A percentile compares a stretch with the other conserved stretches of the same genome.
phyloP scores from a whole-genome alignment of 2,797 vertebrate species.

The Onychomys leucogaster region DNA sequence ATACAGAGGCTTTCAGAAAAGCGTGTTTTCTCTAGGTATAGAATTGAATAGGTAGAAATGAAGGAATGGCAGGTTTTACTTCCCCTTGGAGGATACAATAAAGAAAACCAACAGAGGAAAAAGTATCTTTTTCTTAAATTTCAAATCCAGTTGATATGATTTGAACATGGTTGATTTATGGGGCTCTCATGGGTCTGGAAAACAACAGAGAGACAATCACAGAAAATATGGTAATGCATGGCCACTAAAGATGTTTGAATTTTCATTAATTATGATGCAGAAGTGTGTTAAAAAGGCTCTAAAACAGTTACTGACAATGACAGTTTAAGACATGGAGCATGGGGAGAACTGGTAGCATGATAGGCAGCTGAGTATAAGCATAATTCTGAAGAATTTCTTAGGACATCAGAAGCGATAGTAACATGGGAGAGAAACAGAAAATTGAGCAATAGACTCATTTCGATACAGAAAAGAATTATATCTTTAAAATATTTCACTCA shows the following conservation, averaged over 20 bases:
- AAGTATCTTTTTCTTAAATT: background rate
- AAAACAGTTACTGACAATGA: background rate
- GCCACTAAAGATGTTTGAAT: background rate
- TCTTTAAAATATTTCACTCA: background rate
- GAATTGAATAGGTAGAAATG: background rate
- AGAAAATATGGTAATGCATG: background rate
- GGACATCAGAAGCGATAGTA: background rate
- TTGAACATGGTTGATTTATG: background rate
- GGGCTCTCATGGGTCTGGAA: background rate
- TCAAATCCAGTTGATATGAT: background rate
- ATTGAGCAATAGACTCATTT: background rate
- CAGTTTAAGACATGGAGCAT: background rate
- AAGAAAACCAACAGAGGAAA: background rate
- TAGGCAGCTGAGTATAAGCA: background rate
- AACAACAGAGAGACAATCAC: background rate
- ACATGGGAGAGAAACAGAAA: background rate
- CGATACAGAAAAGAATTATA: background rate
- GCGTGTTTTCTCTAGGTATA: background rate
- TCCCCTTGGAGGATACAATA: background rate
- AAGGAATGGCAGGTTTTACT: background rate
- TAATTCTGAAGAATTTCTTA: background rate
- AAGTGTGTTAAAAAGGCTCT: background rate
- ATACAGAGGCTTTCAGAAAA: background rate
- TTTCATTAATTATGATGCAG: background rate
- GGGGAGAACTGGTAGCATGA: background rate